A percentile compares a stretch with the other conserved stretches of the same genome.
These are phyloP conservation scores for Anseranas semipalmata DNA, from an alignment of 2,113 vertebrate genomes.

Conservation along the genomic window DNA sequence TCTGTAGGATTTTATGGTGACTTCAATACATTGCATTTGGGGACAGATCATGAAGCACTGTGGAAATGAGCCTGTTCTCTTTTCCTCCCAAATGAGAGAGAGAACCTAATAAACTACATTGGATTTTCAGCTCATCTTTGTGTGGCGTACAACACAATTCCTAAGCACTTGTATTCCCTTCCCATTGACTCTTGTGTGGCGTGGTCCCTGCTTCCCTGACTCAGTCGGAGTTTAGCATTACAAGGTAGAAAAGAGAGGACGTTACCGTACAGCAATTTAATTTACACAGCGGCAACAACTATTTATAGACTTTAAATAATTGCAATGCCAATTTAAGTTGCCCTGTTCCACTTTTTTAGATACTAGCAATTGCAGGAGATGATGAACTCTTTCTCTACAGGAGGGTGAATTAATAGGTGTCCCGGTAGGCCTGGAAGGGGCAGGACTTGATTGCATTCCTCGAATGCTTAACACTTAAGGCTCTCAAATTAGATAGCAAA, in stretches of 20 bases:
- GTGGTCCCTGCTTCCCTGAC: neutral
- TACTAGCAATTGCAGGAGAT: constrained; percentile 10
- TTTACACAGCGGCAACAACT: constrained; percentile 33
- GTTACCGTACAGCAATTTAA: neutral
- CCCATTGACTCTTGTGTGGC: neutral
- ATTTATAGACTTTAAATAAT: constrained; percentile 60
- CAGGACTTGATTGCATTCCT: constrained; percentile 44
- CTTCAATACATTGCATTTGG: neutral
- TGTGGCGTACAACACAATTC: neutral
- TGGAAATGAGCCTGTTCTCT: neutral
- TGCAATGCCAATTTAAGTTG: constrained; percentile 47
- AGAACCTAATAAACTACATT: neutral
- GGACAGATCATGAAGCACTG: neutral
- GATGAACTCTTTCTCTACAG: constrained; percentile 31
- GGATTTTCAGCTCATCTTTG: neutral
- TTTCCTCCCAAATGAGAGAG: neutral
- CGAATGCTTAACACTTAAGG: neutral
- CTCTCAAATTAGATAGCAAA: neutral
- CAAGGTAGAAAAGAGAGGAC: neutral
- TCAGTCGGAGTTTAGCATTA: constrained; percentile 5
- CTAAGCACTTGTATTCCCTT: neutral
- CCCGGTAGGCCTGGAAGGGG: constrained; percentile 16
- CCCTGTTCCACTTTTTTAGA: constrained; percentile 21
- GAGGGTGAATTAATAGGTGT: constrained; percentile 57
- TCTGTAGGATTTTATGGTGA: neutral